A percentile compares a stretch with the other conserved stretches of the same genome.
Evolutionary conservation across 2,113 vertebrate genomes (phyloP).

Genomic region (Calonectris borealis): DNA sequence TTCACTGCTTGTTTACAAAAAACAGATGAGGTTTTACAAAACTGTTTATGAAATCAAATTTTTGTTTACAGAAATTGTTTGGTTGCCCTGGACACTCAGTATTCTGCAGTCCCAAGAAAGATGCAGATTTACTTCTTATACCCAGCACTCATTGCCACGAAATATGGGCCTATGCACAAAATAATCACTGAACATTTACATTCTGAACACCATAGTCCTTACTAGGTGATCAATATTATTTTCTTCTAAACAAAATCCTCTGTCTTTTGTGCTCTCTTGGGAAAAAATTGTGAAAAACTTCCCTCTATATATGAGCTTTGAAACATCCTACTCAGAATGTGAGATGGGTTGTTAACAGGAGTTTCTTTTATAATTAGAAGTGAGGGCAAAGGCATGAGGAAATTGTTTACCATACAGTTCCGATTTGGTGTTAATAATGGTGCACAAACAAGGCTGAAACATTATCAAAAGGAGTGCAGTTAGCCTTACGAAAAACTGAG

Average conservation of each 20-base stretch:
- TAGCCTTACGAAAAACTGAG: not conserved
- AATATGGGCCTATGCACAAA: not conserved
- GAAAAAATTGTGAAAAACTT: not conserved
- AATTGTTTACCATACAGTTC: not conserved
- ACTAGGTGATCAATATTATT: not conserved
- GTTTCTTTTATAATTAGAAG: not conserved
- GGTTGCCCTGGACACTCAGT: not conserved
- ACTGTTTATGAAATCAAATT: not conserved
- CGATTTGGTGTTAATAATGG: not conserved
- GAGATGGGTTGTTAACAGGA: not conserved
- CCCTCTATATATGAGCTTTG: not conserved
- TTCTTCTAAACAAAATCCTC: not conserved
- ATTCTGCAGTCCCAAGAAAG: not conserved
- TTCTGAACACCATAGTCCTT: not conserved
- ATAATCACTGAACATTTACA: not conserved
- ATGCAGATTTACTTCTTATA: not conserved
- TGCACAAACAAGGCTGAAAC: not conserved
- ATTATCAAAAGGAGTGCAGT: not conserved
- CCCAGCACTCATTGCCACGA: not conserved
- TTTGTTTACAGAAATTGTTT: not conserved
- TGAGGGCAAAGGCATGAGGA: not conserved
- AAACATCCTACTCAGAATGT: not conserved
- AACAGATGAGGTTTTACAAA: not conserved
- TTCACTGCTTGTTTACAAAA: not conserved
- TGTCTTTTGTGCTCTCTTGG: not conserved